Conservation (phyloP, 35 echinoderm and acorn worm species). For the Patiria miniata region DNA sequence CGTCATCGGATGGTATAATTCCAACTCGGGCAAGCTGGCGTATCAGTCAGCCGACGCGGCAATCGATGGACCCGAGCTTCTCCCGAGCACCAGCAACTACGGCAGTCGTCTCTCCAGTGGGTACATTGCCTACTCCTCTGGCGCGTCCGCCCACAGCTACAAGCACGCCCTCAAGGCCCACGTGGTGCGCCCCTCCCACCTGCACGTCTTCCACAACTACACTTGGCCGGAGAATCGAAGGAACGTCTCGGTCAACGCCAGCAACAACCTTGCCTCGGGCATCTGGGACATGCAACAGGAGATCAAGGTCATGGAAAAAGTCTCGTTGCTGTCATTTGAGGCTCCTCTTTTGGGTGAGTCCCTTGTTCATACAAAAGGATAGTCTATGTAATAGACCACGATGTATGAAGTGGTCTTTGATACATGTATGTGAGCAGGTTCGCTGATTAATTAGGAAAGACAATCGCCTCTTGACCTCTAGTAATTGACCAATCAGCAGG, state of each 20-base stretch:
- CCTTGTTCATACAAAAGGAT: not conserved
- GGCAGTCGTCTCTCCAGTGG: slow-evolving; percentile 52
- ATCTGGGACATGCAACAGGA: slow-evolving; percentile 47
- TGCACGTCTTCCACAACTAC: slow-evolving; percentile 91
- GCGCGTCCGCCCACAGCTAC: slow-evolving; percentile 50
- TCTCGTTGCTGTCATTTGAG: slow-evolving; percentile 58
- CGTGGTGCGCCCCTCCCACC: slow-evolving; percentile 71
- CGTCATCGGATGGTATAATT: slow-evolving; percentile 89
- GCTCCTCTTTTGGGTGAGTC: slow-evolving; percentile 67
- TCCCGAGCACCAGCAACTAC: slow-evolving; percentile 49
- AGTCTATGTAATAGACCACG: no score
- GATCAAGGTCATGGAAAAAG: slow-evolving; percentile 67
- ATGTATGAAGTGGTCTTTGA: no score
- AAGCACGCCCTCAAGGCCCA: slow-evolving; percentile 81
- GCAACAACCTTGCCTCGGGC: slow-evolving; percentile 26
- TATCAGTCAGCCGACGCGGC: slow-evolving; percentile 60
- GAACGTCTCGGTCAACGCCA: slow-evolving; percentile 62
- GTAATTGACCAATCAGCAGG: no score
- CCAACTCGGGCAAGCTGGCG: slow-evolving; percentile 73
- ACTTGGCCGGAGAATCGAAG: slow-evolving; percentile 52
- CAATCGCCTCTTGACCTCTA: no score
- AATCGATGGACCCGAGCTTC: slow-evolving; percentile 67
- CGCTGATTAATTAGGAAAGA: no score
- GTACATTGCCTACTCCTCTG: slow-evolving; percentile 54
- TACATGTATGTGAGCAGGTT: no score